Percentiles rank a stretch among this genome's conserved stretches.
Evolutionary conservation across 2,797 vertebrate genomes (phyloP).

Genomic region (Microhierax caerulescens): DNA sequence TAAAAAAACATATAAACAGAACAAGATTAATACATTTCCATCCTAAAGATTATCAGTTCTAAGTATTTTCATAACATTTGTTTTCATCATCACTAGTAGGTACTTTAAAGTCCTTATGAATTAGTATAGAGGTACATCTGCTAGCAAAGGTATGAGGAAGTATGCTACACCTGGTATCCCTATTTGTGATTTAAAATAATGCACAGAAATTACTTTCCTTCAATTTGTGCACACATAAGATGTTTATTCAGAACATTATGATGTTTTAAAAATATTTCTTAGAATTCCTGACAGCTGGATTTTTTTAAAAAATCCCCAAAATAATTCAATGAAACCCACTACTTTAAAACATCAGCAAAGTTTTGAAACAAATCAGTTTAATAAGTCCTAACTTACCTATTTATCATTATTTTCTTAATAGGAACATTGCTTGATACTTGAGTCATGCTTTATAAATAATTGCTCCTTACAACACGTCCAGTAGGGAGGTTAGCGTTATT

Average conservation of each 20-base stretch:
- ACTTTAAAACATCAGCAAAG: background rate
- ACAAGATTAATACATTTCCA: background rate
- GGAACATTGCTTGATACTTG: background rate
- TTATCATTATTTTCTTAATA: background rate
- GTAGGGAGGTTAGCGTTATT: background rate
- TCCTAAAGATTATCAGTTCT: background rate
- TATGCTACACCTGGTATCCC: background rate
- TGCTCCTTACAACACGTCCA: background rate
- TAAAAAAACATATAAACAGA: background rate
- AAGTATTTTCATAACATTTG: background rate
- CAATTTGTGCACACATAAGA: background rate
- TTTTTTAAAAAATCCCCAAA: background rate
- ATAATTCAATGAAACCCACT: background rate
- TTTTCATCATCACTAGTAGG: background rate
- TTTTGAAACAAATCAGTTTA: constrained; percentile 2
- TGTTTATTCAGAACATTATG: background rate
- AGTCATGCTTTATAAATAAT: constrained; percentile 1
- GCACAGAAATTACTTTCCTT: background rate
- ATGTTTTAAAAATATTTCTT: background rate
- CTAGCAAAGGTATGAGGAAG: background rate
- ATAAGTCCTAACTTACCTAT: background rate
- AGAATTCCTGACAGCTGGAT: background rate
- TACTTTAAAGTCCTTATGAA: background rate
- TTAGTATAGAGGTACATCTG: background rate
- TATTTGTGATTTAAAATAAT: background rate